phyloP scores from a whole-genome alignment of 2,113 vertebrate genomes.

The Mesitornis unicolor region DNA sequence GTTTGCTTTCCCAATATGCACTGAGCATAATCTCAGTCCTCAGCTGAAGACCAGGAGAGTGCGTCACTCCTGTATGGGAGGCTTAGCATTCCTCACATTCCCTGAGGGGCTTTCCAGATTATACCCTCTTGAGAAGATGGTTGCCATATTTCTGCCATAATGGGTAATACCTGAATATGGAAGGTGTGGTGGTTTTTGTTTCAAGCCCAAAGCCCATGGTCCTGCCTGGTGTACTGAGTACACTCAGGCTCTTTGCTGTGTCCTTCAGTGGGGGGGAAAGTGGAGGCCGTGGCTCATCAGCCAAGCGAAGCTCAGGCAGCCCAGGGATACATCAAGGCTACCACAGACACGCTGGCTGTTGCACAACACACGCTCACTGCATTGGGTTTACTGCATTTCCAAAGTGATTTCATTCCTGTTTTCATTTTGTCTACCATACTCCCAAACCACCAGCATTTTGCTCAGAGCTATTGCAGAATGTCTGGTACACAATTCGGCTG shows the following conservation, averaged over 20 bases:
- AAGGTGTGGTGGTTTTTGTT: neutral
- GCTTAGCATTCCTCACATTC: constrained; percentile 49
- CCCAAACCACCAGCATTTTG: neutral
- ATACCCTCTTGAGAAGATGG: neutral
- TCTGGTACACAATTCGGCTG: neutral
- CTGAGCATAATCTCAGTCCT: neutral
- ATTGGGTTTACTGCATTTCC: neutral
- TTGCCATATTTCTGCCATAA: neutral
- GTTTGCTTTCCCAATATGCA: neutral
- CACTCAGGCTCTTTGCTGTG: neutral
- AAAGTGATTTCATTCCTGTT: neutral
- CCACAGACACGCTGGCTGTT: fast-evolving
- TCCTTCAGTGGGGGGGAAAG: neutral
- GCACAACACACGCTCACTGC: neutral
- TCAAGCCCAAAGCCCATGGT: neutral
- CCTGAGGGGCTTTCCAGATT: neutral
- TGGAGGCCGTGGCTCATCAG: fast-evolving
- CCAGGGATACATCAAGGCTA: neutral
- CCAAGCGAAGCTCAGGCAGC: fast-evolving
- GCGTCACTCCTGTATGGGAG: neutral
- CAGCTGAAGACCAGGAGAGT: neutral
- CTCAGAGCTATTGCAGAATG: neutral
- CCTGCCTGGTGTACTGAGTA: neutral
- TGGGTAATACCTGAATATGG: neutral
- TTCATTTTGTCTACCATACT: neutral